phyloP scores from a whole-genome alignment of 2,113 vertebrate species.

The Smithornis capensis region DNA sequence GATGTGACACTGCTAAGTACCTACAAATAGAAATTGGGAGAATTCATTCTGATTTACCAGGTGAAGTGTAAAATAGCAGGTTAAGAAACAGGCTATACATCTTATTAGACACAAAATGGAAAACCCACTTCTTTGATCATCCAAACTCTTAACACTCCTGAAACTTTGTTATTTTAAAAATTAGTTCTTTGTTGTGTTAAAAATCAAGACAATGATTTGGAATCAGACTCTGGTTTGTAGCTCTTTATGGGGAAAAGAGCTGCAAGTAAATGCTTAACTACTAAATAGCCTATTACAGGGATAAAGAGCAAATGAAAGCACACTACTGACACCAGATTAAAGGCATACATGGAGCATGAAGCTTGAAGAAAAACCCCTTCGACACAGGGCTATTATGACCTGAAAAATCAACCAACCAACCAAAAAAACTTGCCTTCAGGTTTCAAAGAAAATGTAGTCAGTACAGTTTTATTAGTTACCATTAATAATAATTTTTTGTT shows the following conservation, averaged over 20 bases:
- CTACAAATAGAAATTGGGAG: not conserved
- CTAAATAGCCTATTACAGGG: not conserved
- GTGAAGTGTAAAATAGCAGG: not conserved
- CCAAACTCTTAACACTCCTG: not conserved
- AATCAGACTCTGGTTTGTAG: not conserved
- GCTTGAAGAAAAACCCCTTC: not conserved
- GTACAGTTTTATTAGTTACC: not conserved
- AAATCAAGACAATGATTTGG: not conserved
- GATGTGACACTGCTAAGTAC: not conserved
- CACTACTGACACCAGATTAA: not conserved
- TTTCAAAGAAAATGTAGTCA: not conserved
- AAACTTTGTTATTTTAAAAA: not conserved
- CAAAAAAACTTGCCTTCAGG: not conserved
- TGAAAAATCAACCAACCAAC: not conserved
- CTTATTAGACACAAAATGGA: not conserved
- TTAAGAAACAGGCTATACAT: not conserved
- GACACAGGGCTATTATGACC: not conserved
- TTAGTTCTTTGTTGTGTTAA: not conserved
- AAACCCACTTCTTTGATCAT: not conserved
- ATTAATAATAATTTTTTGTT: not conserved
- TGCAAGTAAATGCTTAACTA: not conserved
- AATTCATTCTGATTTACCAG: not conserved
- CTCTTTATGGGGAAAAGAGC: not conserved
- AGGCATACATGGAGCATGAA: not conserved
- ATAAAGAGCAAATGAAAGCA: conserved; percentile 5